These are phyloP conservation scores for Enoplosus armatus DNA, from an alignment of 2,797 vertebrate genomes.

Conservation along the genomic window DNA sequence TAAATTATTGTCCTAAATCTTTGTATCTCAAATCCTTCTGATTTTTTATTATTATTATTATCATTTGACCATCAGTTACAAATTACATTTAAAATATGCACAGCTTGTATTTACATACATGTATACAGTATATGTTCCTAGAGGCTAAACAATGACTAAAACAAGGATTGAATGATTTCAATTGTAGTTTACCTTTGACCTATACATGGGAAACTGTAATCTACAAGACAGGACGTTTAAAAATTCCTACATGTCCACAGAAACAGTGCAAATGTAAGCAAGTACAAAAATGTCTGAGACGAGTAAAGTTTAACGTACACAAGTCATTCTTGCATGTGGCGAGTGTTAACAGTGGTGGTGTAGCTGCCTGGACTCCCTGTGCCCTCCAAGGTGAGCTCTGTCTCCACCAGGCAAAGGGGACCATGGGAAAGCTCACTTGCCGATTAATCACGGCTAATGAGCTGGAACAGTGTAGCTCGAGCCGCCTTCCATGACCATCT, in stretches of 20 bases:
- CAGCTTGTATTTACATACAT: background rate
- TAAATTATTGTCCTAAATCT: background rate
- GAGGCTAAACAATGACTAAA: background rate
- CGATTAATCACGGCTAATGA: conserved; percentile 91
- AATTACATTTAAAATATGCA: background rate
- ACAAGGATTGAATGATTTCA: background rate
- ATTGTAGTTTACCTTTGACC: background rate
- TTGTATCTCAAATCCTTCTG: background rate
- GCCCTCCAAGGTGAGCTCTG: conserved; percentile 86
- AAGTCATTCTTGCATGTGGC: conserved; percentile 50
- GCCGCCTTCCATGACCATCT: conserved; percentile 81
- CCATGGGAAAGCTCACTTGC: conserved; percentile 85
- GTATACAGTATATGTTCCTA: background rate
- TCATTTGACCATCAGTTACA: background rate
- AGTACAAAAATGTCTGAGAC: conserved; percentile 38
- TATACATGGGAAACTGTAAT: background rate
- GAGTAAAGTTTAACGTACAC: conserved; percentile 39
- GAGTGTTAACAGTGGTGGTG: conserved; percentile 54
- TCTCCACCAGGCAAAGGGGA: conserved; percentile 84
- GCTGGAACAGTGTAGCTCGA: conserved; percentile 85
- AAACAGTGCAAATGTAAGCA: conserved; percentile 23
- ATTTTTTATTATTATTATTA: too few relatives aligned
- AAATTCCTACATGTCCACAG: conserved; percentile 17
- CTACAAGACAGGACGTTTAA: background rate
- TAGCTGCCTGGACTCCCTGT: conserved; percentile 47